A percentile compares a stretch with the other conserved stretches of the same genome.
phyloP scores from a whole-genome alignment of 2,113 vertebrate genomes.

The Hassar affinis region DNA sequence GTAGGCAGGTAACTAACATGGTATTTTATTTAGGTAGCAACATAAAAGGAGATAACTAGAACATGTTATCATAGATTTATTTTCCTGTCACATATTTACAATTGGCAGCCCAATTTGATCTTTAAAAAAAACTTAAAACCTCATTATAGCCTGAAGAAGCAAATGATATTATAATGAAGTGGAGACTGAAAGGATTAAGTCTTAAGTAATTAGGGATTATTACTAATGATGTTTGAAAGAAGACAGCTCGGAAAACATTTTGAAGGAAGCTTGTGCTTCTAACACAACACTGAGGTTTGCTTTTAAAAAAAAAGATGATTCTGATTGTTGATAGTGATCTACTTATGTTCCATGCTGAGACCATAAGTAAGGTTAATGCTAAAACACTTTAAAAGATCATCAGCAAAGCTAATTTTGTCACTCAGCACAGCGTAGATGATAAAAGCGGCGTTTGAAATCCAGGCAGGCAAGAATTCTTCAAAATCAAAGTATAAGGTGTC shows the following conservation, averaged over 20 bases:
- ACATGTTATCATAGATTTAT: background rate
- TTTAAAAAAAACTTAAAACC: background rate
- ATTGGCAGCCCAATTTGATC: background rate
- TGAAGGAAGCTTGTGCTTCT: background rate
- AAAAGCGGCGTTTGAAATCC: background rate
- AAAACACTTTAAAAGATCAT: background rate
- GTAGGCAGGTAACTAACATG: background rate
- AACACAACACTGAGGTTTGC: constrained; percentile 1
- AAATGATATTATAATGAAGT: background rate
- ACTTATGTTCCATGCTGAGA: background rate
- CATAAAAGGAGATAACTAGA: background rate
- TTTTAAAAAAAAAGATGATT: background rate
- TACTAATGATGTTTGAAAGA: constrained; percentile 1
- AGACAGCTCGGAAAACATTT: background rate
- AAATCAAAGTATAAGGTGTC: background rate
- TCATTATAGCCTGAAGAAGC: background rate
- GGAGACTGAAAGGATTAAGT: constrained; percentile 13
- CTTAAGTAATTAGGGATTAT: constrained; percentile 9
- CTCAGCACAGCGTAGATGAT: background rate
- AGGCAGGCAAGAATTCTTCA: background rate
- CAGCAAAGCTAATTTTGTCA: background rate
- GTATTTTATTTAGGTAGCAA: background rate
- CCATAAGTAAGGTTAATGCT: background rate
- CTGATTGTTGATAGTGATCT: background rate
- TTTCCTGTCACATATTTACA: background rate